Conservation (phyloP, 2,888 invertebrate genomes). For the Platerodrilus igneus region DNA sequence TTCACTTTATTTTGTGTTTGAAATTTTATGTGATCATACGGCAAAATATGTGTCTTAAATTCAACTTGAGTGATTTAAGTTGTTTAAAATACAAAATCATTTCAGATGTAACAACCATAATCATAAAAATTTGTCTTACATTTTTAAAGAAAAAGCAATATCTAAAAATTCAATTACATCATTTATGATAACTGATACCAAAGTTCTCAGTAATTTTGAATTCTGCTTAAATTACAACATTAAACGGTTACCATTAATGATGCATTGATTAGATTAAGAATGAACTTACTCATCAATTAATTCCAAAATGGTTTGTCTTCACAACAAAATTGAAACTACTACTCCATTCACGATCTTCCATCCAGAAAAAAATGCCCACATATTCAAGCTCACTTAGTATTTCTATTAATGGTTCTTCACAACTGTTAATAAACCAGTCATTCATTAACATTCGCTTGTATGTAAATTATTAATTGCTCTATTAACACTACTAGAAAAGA, state of each 20-base stretch:
- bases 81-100: too few relatives aligned
- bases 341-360: constrained; percentile 21
- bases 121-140: too few relatives aligned
- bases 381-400: constrained; percentile 22
- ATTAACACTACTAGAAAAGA: constrained; percentile 3
- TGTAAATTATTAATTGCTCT: not conserved
- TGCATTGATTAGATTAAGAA: constrained; percentile 14
- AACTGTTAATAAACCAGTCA: not conserved
- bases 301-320: constrained; percentile 20
- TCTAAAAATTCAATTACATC: too few relatives aligned
- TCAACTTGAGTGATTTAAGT: too few relatives aligned
- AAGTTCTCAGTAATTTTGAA: constrained; percentile 1
- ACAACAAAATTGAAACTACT: constrained; percentile 16
- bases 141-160: too few relatives aligned
- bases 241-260: not conserved
- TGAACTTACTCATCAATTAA: constrained; percentile 24
- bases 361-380: constrained; percentile 18
- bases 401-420: constrained; percentile 16
- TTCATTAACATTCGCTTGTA: not conserved
- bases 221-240: not conserved
- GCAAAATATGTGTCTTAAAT: too few relatives aligned
- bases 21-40: too few relatives aligned
- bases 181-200: too few relatives aligned
- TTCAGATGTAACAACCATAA: too few relatives aligned
- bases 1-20: too few relatives aligned